A percentile compares a stretch with the other conserved stretches of the same genome.
phyloP scores from a whole-genome alignment of 1,140 invertebrate genomes.

The Ooceraea biroi region DNA sequence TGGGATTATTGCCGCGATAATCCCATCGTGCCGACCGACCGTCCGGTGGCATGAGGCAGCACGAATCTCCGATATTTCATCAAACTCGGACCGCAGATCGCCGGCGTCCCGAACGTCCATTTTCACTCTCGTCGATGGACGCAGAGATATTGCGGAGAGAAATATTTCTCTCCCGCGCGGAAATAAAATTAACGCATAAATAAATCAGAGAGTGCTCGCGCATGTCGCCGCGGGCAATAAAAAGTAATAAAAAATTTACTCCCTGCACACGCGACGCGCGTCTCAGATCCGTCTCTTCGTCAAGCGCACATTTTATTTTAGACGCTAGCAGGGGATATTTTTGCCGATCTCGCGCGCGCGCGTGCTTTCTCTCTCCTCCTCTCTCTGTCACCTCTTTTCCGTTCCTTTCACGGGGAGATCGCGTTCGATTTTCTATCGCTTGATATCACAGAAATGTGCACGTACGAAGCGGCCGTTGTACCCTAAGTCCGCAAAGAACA shows the following conservation, averaged over 20 bases:
- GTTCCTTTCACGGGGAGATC: neutral
- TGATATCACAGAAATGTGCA: neutral
- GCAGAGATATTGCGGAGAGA: no score
- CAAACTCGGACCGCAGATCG: no score
- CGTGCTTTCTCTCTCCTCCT: neutral
- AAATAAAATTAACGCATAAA: no score
- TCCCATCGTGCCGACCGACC: no score
- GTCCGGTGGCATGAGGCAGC: no score
- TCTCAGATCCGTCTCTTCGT: neutral
- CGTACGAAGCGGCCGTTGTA: neutral
- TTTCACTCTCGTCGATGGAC: no score
- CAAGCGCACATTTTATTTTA: conserved; percentile 43
- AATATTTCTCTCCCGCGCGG: no score
- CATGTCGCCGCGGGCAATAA: neutral
- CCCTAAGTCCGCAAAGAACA: conserved; percentile 27
- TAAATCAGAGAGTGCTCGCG: no score
- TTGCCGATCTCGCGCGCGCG: conserved; percentile 17
- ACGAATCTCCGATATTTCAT: no score
- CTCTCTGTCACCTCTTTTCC: neutral
- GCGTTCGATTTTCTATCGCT: conserved; percentile 10
- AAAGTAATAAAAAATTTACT: conserved; percentile 16
- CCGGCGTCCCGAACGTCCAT: no score
- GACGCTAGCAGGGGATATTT: conserved; percentile 39
- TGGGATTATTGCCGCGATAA: no score
- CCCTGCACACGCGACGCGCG: neutral